A percentile compares a stretch with the other conserved stretches of the same genome.
phyloP scores from a whole-genome alignment of 2,888 invertebrate genomes.

The Boloria euphrosyne region DNA sequence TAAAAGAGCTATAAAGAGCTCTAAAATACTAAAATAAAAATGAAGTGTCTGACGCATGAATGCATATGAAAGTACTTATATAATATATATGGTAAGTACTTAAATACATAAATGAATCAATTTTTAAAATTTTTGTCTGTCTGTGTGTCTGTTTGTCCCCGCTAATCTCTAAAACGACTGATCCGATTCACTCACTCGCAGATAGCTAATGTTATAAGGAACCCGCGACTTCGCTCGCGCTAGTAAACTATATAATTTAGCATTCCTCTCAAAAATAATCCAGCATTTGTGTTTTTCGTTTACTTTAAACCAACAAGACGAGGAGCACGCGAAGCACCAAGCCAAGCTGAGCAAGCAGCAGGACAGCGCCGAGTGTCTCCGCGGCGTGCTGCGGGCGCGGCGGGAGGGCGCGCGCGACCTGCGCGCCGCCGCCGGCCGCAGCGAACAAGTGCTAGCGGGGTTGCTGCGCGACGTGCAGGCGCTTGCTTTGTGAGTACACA shows the following conservation, averaged over 20 bases:
- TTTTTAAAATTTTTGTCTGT: too few species aligned
- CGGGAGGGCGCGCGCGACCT: slow-evolving; percentile 52
- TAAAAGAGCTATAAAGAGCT: too few species aligned
- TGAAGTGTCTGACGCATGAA: too few species aligned
- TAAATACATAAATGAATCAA: too few species aligned
- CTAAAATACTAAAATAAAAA: too few species aligned
- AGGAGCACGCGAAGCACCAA: slow-evolving; percentile 82
- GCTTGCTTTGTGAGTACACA: slow-evolving; percentile 59
- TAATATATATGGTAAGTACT: too few species aligned
- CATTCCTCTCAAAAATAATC: neutral
- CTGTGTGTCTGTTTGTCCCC: too few species aligned
- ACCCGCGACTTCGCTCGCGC: too few species aligned
- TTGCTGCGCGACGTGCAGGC: slow-evolving; percentile 59
- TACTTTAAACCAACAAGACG: slow-evolving; percentile 61
- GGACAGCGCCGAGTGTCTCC: slow-evolving; percentile 81
- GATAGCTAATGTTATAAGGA: too few species aligned
- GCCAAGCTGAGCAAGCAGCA: slow-evolving; percentile 82
- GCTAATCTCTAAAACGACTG: too few species aligned
- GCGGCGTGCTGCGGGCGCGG: slow-evolving; percentile 61
- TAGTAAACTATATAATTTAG: neutral
- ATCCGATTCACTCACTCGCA: too few species aligned
- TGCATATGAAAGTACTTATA: too few species aligned
- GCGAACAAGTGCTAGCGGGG: slow-evolving; percentile 48
- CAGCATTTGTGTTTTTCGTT: neutral
- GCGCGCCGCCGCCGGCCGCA: slow-evolving; percentile 12